phyloP scores from a whole-genome alignment of 2,113 vertebrate genomes.

The Acanthochromis polyacanthus region DNA sequence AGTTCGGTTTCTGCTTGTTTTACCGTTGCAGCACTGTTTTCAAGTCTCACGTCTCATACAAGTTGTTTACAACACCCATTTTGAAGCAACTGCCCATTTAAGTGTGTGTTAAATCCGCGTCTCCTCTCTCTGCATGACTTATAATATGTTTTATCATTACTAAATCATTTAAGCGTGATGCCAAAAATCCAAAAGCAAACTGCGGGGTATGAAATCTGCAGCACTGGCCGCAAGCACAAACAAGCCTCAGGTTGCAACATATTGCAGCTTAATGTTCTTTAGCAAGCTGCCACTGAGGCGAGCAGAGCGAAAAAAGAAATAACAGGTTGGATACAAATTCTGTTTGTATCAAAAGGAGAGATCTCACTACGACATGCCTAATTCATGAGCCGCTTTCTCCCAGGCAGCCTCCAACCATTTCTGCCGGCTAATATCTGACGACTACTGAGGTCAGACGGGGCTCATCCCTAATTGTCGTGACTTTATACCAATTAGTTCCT shows the following conservation, averaged over 20 bases:
- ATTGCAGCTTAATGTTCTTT: constrained; percentile 34
- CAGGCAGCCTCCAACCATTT: neutral
- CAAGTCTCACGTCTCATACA: neutral
- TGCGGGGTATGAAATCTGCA: constrained; percentile 57
- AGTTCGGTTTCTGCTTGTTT: constrained; percentile 5
- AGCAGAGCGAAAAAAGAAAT: constrained; percentile 9
- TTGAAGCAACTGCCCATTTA: neutral
- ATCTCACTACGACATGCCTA: constrained; percentile 11
- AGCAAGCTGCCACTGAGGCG: constrained; percentile 22
- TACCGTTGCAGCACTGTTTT: neutral
- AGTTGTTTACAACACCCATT: neutral
- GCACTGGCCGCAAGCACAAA: constrained; percentile 62
- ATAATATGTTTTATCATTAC: constrained; percentile 29
- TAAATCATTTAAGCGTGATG: constrained; percentile 46
- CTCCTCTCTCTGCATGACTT: constrained; percentile 1
- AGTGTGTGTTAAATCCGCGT: constrained; percentile 11
- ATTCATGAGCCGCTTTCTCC: constrained; percentile 33
- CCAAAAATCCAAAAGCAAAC: constrained; percentile 44
- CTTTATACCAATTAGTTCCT: constrained; percentile 60
- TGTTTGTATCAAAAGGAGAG: constrained; percentile 20
- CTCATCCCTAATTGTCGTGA: constrained; percentile 46
- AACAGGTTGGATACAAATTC: constrained; percentile 31
- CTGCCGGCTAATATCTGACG: constrained; percentile 28
- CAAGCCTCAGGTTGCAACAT: constrained; percentile 70
- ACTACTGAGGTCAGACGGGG: constrained; percentile 22